Conservation (phyloP, 1,140 invertebrate genomes). For the Calycopis cecrops region DNA sequence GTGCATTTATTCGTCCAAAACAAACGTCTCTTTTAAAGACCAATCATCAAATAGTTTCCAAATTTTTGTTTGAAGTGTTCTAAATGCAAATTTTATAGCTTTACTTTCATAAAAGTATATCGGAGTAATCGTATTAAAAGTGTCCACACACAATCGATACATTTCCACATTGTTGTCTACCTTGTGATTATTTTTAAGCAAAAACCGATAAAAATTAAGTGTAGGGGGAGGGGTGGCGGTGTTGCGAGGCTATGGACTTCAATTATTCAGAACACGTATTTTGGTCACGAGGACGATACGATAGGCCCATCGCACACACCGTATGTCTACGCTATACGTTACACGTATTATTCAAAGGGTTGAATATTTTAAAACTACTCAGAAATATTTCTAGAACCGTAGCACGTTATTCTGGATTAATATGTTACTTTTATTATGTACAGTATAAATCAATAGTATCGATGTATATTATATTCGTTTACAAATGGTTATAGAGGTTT, state of each 20-base stretch:
- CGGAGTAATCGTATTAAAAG: neutral
- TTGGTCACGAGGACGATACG: constrained; percentile 62
- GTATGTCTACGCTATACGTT: constrained; percentile 31
- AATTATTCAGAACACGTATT: constrained; percentile 65
- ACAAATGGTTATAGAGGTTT: no score
- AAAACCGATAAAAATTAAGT: constrained; percentile 39
- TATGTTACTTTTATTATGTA: no score
- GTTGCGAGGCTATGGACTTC: constrained; percentile 34
- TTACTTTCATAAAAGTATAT: no score
- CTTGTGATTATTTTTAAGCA: constrained; percentile 10
- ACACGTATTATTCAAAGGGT: constrained; percentile 41
- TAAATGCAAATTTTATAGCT: no score
- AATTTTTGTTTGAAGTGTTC: no score
- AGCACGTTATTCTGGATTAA: no score
- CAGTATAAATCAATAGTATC: no score
- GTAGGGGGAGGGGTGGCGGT: constrained; percentile 31
- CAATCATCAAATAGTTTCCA: no score
- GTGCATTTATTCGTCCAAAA: no score
- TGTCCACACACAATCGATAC: neutral
- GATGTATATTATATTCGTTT: no score
- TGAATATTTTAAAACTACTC: constrained; percentile 26
- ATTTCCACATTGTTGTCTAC: neutral
- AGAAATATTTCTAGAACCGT: no score
- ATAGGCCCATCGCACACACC: constrained; percentile 16
- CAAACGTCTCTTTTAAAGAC: no score